phyloP scores from a whole-genome alignment of 2,888 invertebrate species.

The Amiota communis region DNA sequence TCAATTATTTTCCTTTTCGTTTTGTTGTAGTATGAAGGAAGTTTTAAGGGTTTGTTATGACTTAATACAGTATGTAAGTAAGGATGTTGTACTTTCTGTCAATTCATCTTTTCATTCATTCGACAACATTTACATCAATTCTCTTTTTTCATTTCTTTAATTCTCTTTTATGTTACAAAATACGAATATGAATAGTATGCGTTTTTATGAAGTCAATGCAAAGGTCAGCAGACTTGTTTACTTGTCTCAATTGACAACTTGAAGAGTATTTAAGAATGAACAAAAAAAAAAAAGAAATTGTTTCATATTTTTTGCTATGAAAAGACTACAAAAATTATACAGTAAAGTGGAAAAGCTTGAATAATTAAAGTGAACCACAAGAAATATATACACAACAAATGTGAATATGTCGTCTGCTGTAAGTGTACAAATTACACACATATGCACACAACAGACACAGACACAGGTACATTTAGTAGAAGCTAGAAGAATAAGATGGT shows the following conservation, averaged over 20 bases:
- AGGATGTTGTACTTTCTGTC: slow-evolving; percentile 10
- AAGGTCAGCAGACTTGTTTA: slow-evolving; percentile 56
- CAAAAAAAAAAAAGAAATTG: too few species aligned
- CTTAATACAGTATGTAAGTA: too few species aligned
- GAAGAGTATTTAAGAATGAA: slow-evolving; percentile 22
- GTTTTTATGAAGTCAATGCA: slow-evolving; percentile 62
- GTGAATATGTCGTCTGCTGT: too few species aligned
- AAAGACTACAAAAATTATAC: not conserved
- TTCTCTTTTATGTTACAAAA: slow-evolving; percentile 40
- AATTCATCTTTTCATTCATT: not conserved
- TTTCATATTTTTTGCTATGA: not conserved
- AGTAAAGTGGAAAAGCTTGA: slow-evolving; percentile 15
- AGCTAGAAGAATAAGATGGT: too few species aligned
- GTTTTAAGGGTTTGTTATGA: not conserved
- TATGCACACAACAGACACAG: too few species aligned
- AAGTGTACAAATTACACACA: too few species aligned
- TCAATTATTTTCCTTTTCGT: not conserved
- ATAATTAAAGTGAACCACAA: not conserved
- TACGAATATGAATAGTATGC: slow-evolving; percentile 35
- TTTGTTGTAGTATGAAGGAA: not conserved
- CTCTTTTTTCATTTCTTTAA: slow-evolving; percentile 28
- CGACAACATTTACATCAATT: slow-evolving; percentile 27
- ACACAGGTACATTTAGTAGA: too few species aligned
- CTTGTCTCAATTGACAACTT: slow-evolving; percentile 45
- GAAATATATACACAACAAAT: slow-evolving; percentile 9